Evolutionary conservation across 1,140 invertebrate genomes (phyloP).

Genomic region (Hetaerina americana): DNA sequence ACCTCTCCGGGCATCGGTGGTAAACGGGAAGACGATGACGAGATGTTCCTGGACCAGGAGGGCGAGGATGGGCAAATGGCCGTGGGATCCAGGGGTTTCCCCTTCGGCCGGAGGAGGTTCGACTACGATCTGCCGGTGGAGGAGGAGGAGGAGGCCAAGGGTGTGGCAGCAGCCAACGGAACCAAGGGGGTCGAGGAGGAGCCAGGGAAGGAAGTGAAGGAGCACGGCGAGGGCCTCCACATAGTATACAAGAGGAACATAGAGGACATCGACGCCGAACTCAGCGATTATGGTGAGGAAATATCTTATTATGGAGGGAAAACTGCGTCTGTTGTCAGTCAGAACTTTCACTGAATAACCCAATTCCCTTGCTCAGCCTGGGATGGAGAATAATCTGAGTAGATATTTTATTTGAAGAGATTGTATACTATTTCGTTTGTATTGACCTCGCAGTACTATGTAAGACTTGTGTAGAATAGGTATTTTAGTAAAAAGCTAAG

Average conservation of each 20-base stretch:
- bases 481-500: no score
- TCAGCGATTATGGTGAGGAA: constrained; percentile 54
- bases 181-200: constrained; percentile 15
- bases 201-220: not conserved
- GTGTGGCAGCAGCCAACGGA: no score
- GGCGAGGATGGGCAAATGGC: constrained; percentile 29
- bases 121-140: not conserved
- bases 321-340: no score
- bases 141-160: constrained; percentile 4
- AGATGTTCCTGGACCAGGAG: constrained; percentile 53
- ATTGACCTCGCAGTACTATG: no score
- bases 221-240: constrained; percentile 29
- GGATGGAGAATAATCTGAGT: no score
- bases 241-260: constrained; percentile 48
- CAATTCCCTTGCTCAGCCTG: no score
- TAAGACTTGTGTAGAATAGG: no score
- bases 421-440: no score
- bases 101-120: constrained; percentile 24
- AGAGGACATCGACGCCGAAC: constrained; percentile 33
- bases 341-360: no score
- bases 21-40: constrained; percentile 50
- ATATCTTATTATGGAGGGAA: not conserved
- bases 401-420: no score
- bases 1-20: constrained; percentile 21
- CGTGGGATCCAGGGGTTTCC: constrained; percentile 39